Percentiles rank a stretch among this genome's conserved stretches.
These are phyloP conservation scores for Sitta carolinensis DNA, from an alignment of 2,797 vertebrate genomes.

Conservation along the genomic window DNA sequence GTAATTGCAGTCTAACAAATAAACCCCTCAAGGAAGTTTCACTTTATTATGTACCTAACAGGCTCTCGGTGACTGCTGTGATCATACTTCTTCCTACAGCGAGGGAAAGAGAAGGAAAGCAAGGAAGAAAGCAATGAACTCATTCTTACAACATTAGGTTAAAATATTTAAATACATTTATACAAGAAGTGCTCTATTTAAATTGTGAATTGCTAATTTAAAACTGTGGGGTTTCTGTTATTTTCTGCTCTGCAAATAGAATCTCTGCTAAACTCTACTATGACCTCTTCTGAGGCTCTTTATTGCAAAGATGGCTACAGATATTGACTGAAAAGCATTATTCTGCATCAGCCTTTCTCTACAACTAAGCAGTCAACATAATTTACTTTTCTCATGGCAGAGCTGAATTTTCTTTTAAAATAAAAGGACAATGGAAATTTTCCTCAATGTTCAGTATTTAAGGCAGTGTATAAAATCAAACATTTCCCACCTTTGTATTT, in stretches of 20 bases:
- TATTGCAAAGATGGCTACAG: background rate
- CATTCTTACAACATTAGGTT: background rate
- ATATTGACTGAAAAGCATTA: background rate
- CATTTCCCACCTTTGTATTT: slow-evolving; percentile 82
- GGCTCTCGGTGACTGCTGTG: background rate
- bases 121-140: background rate
- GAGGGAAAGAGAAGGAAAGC: background rate
- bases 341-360: background rate
- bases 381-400: background rate
- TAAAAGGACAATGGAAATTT: background rate
- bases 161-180: background rate
- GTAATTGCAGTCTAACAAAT: background rate
- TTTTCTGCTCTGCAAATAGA: background rate
- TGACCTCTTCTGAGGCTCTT: background rate
- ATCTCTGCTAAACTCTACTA: background rate
- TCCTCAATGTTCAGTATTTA: background rate
- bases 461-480: background rate
- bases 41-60: background rate
- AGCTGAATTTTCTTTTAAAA: background rate
- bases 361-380: background rate
- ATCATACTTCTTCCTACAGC: background rate
- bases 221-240: background rate
- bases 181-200: background rate
- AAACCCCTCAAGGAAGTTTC: background rate
- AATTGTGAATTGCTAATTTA: background rate